phyloP scores from a whole-genome alignment of 2,113 vertebrate genomes.

The Pygoscelis adeliae region DNA sequence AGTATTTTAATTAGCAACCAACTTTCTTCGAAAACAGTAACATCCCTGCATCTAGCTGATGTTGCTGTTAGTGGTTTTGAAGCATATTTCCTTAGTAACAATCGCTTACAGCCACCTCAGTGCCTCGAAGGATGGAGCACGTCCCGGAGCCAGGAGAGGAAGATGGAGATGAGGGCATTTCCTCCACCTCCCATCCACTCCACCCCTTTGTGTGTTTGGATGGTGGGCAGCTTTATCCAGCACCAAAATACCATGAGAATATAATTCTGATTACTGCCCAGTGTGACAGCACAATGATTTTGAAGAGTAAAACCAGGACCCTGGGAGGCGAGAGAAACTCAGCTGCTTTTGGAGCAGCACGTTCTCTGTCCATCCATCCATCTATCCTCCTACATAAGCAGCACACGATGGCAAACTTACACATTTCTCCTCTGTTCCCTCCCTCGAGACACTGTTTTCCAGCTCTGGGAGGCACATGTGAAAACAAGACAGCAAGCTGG shows the following conservation, averaged over 20 bases:
- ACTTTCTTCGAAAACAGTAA: slow-evolving; percentile 14
- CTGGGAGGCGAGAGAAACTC: not conserved
- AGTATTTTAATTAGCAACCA: not conserved
- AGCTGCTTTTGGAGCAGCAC: not conserved
- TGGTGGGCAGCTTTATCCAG: not conserved
- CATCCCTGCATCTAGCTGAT: not conserved
- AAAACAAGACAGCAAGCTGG: not conserved
- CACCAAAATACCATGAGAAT: not conserved
- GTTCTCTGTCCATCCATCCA: fast-evolving
- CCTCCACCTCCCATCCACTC: not conserved
- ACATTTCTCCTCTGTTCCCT: not conserved
- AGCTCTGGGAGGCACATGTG: not conserved
- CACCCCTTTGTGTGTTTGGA: not conserved
- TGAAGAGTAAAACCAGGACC: not conserved
- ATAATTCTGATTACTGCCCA: not conserved
- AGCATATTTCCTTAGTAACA: not conserved
- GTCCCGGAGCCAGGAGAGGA: not conserved
- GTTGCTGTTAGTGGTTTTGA: not conserved
- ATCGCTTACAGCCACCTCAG: not conserved
- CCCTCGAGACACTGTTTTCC: not conserved
- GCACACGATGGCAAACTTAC: not conserved
- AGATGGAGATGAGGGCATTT: not conserved
- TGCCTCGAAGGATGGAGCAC: not conserved
- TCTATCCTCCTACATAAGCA: not conserved
- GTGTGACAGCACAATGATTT: not conserved